phyloP scores from a whole-genome alignment of 2,797 vertebrate species.

The Rhinella marina region DNA sequence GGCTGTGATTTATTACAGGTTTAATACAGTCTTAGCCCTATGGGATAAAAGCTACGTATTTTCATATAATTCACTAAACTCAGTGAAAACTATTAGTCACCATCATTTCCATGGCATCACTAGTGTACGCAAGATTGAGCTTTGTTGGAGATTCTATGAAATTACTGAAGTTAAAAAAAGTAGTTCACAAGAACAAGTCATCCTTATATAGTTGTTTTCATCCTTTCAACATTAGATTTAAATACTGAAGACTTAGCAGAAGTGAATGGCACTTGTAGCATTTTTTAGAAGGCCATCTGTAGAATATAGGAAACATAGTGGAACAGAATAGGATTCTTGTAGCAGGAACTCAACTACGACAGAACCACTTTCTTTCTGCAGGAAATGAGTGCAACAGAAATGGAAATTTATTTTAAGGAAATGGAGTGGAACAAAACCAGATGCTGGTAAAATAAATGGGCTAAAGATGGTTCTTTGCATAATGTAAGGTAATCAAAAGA shows the following conservation, averaged over 20 bases:
- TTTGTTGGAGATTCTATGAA: not conserved
- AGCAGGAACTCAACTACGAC: constrained; percentile 1
- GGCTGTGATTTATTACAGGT: too few relatives aligned
- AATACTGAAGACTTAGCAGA: not conserved
- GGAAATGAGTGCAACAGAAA: constrained; percentile 22
- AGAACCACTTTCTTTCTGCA: constrained; percentile 11
- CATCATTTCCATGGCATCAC: too few relatives aligned
- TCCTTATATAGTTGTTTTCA: not conserved
- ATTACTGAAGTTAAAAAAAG: not conserved
- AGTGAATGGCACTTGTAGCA: not conserved
- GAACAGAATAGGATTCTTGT: constrained; percentile 25
- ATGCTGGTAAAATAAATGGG: not conserved
- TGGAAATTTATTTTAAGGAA: constrained; percentile 31
- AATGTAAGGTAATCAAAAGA: not conserved
- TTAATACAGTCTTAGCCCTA: too few relatives aligned
- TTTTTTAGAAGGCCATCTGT: not conserved
- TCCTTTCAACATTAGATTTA: not conserved
- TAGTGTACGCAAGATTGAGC: too few relatives aligned
- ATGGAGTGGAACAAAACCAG: constrained; percentile 32
- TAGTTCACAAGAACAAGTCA: not conserved
- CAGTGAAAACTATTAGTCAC: too few relatives aligned
- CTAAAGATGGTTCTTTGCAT: not conserved
- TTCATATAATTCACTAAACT: too few relatives aligned
- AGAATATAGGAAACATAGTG: constrained; percentile 36
- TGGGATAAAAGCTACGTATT: too few relatives aligned